Evolutionary conservation across 2,888 invertebrate species (phyloP).

Genomic region (Hypsopygia costalis): DNA sequence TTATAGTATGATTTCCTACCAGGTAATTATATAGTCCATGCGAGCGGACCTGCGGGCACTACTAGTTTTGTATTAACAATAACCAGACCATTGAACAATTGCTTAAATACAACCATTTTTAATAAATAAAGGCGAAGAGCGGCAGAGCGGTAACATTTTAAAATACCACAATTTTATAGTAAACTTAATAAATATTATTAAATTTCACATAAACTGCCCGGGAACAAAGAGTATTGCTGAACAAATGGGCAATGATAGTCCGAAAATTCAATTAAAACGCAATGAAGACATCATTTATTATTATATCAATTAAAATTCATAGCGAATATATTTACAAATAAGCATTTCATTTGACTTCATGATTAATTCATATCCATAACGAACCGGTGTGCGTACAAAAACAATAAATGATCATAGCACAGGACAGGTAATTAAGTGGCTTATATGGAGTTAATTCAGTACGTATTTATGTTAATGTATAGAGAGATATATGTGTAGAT

Average conservation of each 20-base stretch:
- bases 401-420: slow-evolving; percentile 1
- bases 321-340: slow-evolving; percentile 5
- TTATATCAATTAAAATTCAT: slow-evolving; percentile 8
- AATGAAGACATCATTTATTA: slow-evolving; percentile 39
- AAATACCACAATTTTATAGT: slow-evolving; percentile 21
- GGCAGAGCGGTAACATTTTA: slow-evolving; percentile 20
- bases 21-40: no score
- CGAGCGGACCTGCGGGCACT: no score
- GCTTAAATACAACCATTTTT: no score
- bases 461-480: no score
- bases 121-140: not conserved
- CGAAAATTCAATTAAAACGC: slow-evolving; percentile 43
- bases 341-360: slow-evolving; percentile 6
- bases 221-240: slow-evolving; percentile 25
- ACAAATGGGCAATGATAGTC: slow-evolving; percentile 30
- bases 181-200: slow-evolving; percentile 26
- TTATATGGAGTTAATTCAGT: not conserved
- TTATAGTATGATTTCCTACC: no score
- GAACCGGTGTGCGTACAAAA: not conserved
- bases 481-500: no score
- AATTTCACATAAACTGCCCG: slow-evolving; percentile 30
- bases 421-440: not conserved
- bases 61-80: no score
- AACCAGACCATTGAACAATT: no score
- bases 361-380: slow-evolving; percentile 4